Conservation (phyloP, 2,113 vertebrate species). For the Mesocricetus auratus region DNA sequence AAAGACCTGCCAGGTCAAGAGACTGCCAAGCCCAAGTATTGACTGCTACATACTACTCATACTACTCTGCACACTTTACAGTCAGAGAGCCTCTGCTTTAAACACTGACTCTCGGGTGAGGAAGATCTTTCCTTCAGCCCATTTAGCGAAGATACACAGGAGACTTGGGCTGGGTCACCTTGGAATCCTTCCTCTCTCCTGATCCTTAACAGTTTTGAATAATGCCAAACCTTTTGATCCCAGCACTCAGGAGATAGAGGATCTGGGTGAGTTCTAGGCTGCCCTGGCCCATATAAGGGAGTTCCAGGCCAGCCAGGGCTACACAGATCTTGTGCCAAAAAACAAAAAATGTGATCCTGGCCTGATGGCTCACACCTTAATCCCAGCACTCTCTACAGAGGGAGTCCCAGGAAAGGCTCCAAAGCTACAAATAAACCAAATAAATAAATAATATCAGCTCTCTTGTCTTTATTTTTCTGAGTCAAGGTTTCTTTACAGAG, state of each 20-base stretch:
- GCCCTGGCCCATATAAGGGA: neutral
- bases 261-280: neutral
- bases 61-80: neutral
- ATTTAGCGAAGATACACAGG: neutral
- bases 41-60: neutral
- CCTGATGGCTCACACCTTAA: neutral
- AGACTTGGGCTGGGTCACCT: neutral
- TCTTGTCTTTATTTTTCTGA: neutral
- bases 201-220: conserved; percentile 1
- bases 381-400: neutral
- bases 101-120: neutral
- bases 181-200: neutral
- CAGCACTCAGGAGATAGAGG: neutral
- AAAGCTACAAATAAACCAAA: too few species aligned
- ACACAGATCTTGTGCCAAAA: neutral
- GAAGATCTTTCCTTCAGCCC: neutral
- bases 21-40: neutral
- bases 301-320: neutral
- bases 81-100: neutral
- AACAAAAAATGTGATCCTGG: neutral
- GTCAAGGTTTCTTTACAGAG: neutral
- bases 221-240: neutral
- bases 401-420: neutral
- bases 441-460: neutral
- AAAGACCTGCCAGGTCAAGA: neutral